These are phyloP conservation scores for Patella depressa DNA, from an alignment of 2,888 invertebrate genomes.

Conservation along the genomic window DNA sequence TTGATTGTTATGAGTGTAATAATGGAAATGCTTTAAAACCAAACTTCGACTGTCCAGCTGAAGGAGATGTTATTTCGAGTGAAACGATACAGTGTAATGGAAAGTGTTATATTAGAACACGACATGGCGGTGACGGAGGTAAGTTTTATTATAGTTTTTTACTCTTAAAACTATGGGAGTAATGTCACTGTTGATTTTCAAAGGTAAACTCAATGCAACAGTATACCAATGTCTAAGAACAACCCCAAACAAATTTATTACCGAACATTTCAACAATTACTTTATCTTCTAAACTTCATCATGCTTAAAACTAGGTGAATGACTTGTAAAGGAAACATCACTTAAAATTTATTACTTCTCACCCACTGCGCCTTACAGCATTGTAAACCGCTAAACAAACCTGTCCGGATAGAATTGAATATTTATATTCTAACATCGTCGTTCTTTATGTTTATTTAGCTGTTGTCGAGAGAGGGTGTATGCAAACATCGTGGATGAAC, in stretches of 20 bases:
- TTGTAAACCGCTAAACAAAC: too few relatives aligned
- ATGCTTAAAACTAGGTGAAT: too few relatives aligned
- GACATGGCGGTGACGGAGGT: background rate
- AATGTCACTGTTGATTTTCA: background rate
- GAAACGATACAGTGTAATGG: conserved; percentile 12
- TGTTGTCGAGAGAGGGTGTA: conserved; percentile 18
- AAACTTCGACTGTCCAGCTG: conserved; percentile 18
- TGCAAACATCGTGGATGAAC: conserved; percentile 19
- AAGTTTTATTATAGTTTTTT: background rate
- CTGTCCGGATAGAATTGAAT: too few relatives aligned
- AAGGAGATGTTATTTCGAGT: conserved; percentile 16
- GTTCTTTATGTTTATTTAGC: conserved; percentile 8
- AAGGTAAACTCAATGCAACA: background rate
- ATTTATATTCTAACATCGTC: background rate
- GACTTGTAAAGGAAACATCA: too few relatives aligned
- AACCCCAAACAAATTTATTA: too few relatives aligned
- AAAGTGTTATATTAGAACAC: conserved; percentile 23
- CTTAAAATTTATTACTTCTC: too few relatives aligned
- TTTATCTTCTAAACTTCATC: too few relatives aligned
- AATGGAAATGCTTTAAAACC: conserved; percentile 16
- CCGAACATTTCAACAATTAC: too few relatives aligned
- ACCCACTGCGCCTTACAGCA: too few relatives aligned
- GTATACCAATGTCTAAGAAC: background rate
- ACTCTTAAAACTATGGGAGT: too few relatives aligned
- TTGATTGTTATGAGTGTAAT: conserved; percentile 20